Conservation (phyloP, 2,113 vertebrate genomes). For the Zosterops hypoxanthus region DNA sequence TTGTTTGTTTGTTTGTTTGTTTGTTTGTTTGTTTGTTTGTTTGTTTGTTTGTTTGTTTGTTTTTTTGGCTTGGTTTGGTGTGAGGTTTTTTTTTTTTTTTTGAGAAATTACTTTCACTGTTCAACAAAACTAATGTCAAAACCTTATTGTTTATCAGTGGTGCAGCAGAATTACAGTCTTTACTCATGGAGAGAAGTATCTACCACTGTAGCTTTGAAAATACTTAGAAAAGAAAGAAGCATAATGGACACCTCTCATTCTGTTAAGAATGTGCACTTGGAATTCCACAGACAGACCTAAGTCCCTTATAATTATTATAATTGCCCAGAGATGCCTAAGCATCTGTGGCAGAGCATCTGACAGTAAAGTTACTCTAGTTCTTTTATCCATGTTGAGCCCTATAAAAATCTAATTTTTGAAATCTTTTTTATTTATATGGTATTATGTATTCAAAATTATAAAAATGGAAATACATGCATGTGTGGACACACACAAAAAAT, state of each 20-base stretch:
- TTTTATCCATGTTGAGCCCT: neutral
- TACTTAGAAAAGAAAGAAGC: neutral
- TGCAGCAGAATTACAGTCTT: neutral
- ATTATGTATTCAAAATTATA: neutral
- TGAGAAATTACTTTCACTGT: constrained; percentile 1
- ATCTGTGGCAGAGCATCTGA: neutral
- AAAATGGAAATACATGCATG: neutral
- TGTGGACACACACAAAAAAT: neutral
- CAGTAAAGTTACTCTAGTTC: neutral
- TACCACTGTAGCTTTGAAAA: constrained; percentile 1
- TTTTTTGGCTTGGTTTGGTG: too few species aligned
- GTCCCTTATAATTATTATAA: neutral
- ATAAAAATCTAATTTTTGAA: neutral
- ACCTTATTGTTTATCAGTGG: neutral
- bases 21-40: too few species aligned
- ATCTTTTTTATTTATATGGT: neutral
- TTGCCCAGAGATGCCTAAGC: neutral
- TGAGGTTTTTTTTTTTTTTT: too few species aligned
- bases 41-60: neutral
- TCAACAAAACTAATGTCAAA: constrained; percentile 43
- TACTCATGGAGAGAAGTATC: neutral
- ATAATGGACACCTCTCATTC: neutral
- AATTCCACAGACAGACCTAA: neutral
- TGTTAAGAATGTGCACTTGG: neutral
- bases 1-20: too few species aligned